phyloP scores from a whole-genome alignment of 2,113 vertebrate species.

The Menidia beryllina region DNA sequence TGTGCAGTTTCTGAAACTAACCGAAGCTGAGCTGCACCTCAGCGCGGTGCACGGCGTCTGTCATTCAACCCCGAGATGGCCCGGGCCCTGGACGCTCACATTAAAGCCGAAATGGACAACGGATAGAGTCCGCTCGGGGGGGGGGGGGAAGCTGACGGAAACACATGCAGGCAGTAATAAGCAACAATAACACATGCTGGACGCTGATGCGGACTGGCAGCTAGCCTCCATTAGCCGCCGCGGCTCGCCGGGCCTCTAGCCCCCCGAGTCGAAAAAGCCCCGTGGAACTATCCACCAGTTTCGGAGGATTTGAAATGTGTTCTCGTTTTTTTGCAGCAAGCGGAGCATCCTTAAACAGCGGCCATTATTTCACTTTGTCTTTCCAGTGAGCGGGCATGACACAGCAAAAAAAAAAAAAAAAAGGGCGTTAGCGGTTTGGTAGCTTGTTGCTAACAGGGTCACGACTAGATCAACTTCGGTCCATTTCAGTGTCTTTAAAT shows the following conservation, averaged over 20 bases:
- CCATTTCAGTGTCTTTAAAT: too few relatives aligned
- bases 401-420: too few relatives aligned
- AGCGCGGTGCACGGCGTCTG: conserved; percentile 28
- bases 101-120: conserved; percentile 22
- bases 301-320: conserved; percentile 21
- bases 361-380: too few relatives aligned
- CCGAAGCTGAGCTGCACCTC: conserved; percentile 21
- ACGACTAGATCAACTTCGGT: too few relatives aligned
- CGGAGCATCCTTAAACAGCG: too few relatives aligned
- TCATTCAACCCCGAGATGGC: conserved; percentile 39
- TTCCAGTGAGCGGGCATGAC: too few relatives aligned
- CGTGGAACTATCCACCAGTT: conserved; percentile 54
- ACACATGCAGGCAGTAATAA: conserved; percentile 67
- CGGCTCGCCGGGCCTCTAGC: conserved; percentile 43
- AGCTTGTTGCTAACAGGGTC: too few relatives aligned
- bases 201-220: conserved; percentile 55
- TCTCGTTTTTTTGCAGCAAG: too few relatives aligned
- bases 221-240: conserved; percentile 58
- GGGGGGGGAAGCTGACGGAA: conserved; percentile 25
- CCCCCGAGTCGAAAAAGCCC: conserved; percentile 46
- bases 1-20: conserved; percentile 40
- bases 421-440: too few relatives aligned
- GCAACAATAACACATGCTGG: conserved; percentile 68
- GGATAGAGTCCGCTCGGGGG: conserved; percentile 42
- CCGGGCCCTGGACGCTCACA: conserved; percentile 44